Percentiles rank a stretch among this genome's conserved stretches.
Conservation (phyloP, 1,140 invertebrate species). For the Harlomillsia oculata region DNA sequence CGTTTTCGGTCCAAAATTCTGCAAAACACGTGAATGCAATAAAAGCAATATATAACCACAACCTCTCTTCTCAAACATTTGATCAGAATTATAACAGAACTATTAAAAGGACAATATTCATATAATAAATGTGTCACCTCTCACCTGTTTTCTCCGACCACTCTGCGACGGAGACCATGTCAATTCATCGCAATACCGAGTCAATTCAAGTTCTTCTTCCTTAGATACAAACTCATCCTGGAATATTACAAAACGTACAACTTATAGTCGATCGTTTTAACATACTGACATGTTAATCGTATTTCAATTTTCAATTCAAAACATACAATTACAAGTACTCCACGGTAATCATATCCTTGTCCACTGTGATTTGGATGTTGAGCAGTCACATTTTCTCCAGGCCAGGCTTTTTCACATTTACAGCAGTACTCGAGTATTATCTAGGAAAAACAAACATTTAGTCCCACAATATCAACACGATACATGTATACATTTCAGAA, state of each 20-base stretch:
- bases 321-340: conserved; percentile 55
- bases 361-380: conserved; percentile 57
- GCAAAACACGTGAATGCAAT: conserved; percentile 38
- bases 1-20: conserved; percentile 96
- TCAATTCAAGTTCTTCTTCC: conserved; percentile 59
- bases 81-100: too few relatives aligned
- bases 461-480: too few relatives aligned
- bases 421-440: conserved; percentile 71
- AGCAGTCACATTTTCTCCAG: conserved; percentile 50
- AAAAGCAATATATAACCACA: too few relatives aligned
- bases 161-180: conserved; percentile 90
- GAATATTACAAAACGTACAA: conserved; percentile 29
- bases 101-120: not conserved
- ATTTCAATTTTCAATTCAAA: too few relatives aligned
- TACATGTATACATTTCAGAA: too few relatives aligned
- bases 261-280: too few relatives aligned
- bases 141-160: conserved; percentile 81
- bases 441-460: too few relatives aligned
- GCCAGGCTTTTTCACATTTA: conserved; percentile 60
- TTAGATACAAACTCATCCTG: conserved; percentile 61
- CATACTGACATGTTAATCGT: too few relatives aligned
- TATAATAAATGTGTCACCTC: too few relatives aligned
- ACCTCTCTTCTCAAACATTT: too few relatives aligned
- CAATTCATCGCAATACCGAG: conserved; percentile 62
- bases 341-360: conserved; percentile 52